A percentile compares a stretch with the other conserved stretches of the same genome.
These are phyloP conservation scores for Pyralis farinalis DNA, from an alignment of 2,888 invertebrate genomes.

Conservation along the genomic window DNA sequence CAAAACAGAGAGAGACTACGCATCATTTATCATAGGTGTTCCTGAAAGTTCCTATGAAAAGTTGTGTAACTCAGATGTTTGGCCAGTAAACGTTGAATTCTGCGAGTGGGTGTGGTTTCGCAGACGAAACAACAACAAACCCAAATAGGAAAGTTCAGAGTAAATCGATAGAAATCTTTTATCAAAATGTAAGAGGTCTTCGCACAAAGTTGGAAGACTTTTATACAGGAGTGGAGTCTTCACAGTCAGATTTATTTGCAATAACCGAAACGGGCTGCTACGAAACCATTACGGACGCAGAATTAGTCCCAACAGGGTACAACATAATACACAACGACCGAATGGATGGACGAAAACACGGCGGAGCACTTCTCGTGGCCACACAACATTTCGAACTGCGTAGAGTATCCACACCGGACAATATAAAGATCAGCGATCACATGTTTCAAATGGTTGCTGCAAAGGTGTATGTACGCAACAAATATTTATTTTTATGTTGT, in stretches of 20 bases:
- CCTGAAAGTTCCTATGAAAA: no score
- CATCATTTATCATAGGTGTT: no score
- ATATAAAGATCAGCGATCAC: constrained; percentile 10
- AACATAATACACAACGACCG: not conserved
- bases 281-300: not conserved
- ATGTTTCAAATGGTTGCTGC: constrained; percentile 21
- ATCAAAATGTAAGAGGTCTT: constrained; percentile 7
- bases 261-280: constrained; percentile 1
- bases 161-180: constrained; percentile 1
- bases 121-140: no score
- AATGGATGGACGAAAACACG: no score
- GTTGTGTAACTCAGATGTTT: not conserved
- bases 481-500: constrained; percentile 17
- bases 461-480: constrained; percentile 11
- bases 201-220: constrained; percentile 7
- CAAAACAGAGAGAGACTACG: no score
- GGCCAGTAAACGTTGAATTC: no score
- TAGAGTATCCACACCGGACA: not conserved
- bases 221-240: not conserved
- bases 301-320: not conserved
- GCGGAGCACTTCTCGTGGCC: no score
- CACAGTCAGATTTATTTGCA: no score
- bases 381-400: constrained; percentile 12
- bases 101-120: no score
- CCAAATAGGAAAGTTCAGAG: not conserved